A percentile compares a stretch with the other conserved stretches of the same genome.
These are phyloP conservation scores for Ceyx cyanopectus DNA, from an alignment of 2,113 vertebrate genomes.

Conservation along the genomic window DNA sequence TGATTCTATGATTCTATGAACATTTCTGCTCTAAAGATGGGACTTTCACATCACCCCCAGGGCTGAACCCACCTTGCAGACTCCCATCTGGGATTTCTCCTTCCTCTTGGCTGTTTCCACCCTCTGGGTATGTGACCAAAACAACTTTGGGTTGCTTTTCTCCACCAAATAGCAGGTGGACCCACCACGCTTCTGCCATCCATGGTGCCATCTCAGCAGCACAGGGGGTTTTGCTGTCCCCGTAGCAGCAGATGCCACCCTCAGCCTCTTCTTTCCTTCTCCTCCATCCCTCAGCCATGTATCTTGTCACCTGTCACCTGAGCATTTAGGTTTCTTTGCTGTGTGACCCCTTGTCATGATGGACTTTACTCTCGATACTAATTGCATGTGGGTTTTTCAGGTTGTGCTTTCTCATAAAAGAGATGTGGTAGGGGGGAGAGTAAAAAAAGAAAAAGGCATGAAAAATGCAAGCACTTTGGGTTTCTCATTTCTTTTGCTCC, in stretches of 20 bases:
- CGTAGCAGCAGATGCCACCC: neutral
- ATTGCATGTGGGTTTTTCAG: neutral
- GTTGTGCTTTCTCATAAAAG: neutral
- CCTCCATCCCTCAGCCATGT: accelerated
- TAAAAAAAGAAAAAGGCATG: neutral
- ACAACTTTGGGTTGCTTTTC: neutral
- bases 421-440: accelerated
- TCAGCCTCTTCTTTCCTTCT: neutral
- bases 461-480: neutral
- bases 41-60: neutral
- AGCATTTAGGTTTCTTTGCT: neutral
- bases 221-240: neutral
- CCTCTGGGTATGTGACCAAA: neutral
- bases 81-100: neutral
- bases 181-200: accelerated
- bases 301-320: neutral
- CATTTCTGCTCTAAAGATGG: neutral
- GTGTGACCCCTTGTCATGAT: neutral
- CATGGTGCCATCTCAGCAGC: accelerated
- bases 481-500: neutral
- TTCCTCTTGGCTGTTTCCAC: neutral
- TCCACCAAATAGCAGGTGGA: neutral
- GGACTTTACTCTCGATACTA: neutral
- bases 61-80: too few relatives aligned
- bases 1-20: too few relatives aligned